Base-by-base conservation (phyloP, 2,888 invertebrate species). In the Synergus japonicus region DNA sequence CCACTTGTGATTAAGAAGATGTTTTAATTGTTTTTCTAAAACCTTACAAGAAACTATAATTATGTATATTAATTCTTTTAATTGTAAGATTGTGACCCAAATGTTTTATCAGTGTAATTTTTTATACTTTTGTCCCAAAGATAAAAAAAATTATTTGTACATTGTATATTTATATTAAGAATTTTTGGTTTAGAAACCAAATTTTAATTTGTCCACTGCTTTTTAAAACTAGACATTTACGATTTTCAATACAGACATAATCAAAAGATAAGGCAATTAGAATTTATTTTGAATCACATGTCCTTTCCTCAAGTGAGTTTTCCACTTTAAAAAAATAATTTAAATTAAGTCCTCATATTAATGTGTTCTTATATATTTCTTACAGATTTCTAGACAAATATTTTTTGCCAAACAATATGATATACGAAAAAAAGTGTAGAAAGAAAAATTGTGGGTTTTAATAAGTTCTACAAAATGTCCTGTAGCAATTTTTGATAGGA, bases 1-100 rank as follows among this genome's bases (percentile, higher is more conserved):
- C 88, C 89, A 0, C 89, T 91, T 63, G 86, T 88, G 49, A 89
- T 91, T 41, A 90, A 89, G 67, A 91, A 88, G 84, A 88, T 89
- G 86, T 91, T 89, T 77, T 92, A 81, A 88, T 73, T 54, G 3
- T 29, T 29, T 3, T 69, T 69, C 49, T 15, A 54, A 54, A 54
- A 9, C n/a, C 9, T 54, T n/a, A 22, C 22, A 9, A 22, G 10
- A 18, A 60, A 1, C 12, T 60, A 60, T 22, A 60, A 22, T 5
- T 12, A 60, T 22, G 22, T 22, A 22, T 9, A 7, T 22, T 60
- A 22, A 60, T 13, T 60, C 0, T 22, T 12, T 3, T 22, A 4
- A 60, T 10, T 22, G 22, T 22, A 22, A 60, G 12, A 60, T 60
- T 60, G 60, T 22, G 9, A 9, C 12, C 0, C 22, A 22, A 4